Evolutionary conservation across 2,797 vertebrate species (phyloP), one percentile per base, ranked within the genome.

Genomic region (Otus scops): DNA sequence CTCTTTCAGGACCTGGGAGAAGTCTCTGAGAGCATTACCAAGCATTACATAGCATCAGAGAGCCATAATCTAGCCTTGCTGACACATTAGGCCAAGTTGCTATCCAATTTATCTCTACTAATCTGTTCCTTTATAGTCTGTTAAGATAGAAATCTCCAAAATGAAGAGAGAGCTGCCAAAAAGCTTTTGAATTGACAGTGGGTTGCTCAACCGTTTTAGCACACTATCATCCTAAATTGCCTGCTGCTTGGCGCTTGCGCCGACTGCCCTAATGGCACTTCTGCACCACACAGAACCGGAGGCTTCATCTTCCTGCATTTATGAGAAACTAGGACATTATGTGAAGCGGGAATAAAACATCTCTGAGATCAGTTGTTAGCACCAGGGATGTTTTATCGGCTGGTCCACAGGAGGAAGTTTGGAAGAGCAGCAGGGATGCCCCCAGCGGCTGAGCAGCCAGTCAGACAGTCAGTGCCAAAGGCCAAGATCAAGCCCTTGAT

Each of bases 161-260:
- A 95, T 95, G 81, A 95, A 96, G 94, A 75, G 88, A 43, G 36
- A 97, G 79, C 88, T 95, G 89, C 94, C 96, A 96, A 94, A 98
- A 97, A 97, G 97, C 96, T 97, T 98, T 95, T 96, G 91, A 97
- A 97, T 95, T 97, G 97, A 92, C 95, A 95, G 93, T 83, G 93
- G 94, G 71, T 45, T 94, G 94, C 92, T 97, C 56, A 39, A 47
- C 88, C 95, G 78, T 93, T 97, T 95, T 95, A 97, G 88, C 92
- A 92, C 65, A 26, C 90, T 88, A 94, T 97, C 97, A 96, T 92
- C 68, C 87, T 96, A 97, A 98, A 97, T 97, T 96, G 93, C 63
- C 90, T 94, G 81, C 83, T 85, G 60, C 89, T 95, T 83, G 57
- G 80, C 8, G 23, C 13, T 56, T 9, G 1, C 10, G 0, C 89